These are phyloP conservation scores for Pitta sordida DNA, from an alignment of 2,113 vertebrate species.

Conservation along the genomic window DNA sequence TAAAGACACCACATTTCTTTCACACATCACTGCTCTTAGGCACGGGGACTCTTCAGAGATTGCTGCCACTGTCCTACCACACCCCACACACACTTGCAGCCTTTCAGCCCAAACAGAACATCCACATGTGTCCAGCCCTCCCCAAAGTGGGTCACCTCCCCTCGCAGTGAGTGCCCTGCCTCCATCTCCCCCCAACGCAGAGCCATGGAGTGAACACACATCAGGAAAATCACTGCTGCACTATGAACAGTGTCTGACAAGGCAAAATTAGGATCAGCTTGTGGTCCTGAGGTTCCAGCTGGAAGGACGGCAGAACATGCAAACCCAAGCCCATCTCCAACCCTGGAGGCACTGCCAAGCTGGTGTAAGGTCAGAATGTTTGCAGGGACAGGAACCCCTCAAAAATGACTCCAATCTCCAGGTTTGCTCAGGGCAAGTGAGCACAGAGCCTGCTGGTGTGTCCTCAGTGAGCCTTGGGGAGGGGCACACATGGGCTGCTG, in stretches of 20 bases:
- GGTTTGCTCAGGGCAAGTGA: neutral
- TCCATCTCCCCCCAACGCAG: neutral
- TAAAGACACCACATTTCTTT: neutral
- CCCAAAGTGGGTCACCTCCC: neutral
- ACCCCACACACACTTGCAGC: neutral
- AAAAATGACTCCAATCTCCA: neutral
- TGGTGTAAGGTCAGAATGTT: fast-evolving
- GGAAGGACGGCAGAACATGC: neutral
- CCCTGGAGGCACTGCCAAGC: neutral
- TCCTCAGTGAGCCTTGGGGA: fast-evolving
- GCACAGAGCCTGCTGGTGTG: neutral
- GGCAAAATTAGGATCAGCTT: neutral
- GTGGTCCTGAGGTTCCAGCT: neutral
- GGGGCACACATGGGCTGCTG: fast-evolving
- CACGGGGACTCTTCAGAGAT: neutral
- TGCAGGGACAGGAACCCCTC: neutral
- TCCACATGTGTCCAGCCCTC: neutral
- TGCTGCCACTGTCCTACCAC: neutral
- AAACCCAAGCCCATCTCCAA: neutral
- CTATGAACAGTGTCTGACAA: neutral
- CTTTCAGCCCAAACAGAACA: neutral
- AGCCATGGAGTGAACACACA: neutral
- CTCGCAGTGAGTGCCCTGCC: neutral
- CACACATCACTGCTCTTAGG: neutral
- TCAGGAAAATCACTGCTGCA: neutral